Base-by-base conservation (phyloP, 2,113 vertebrate species). In the Pollachius pollachius region DNA sequence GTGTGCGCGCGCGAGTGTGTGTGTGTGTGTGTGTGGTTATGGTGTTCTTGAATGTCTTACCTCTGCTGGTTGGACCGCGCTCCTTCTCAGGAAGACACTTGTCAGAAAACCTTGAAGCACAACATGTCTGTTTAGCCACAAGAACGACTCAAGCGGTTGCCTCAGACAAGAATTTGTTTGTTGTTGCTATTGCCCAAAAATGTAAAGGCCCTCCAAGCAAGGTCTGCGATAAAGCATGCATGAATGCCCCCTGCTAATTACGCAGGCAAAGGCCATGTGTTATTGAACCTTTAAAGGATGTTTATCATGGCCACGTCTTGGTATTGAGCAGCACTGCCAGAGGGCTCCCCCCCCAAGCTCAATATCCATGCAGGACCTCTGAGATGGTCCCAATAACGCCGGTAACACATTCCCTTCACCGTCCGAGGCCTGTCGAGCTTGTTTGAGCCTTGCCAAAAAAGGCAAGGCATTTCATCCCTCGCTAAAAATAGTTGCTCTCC, bases 361-460 rank as follows among this genome's bases (percentile, higher is more conserved):
- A 5, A 70, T 52, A 70, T 71, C 56, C 60, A 75, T 13, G 41
- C 8, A 9, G 41, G 11, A 12, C 41, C 8, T 48, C 41, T 48
- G 8, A 48, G 41, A 48, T 13, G 9, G 41, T 48, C 41, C 41
- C 12, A 48, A 48, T 48, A 9, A 48, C 11, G 41, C 41, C 41
- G 41, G 41, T 48, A 13, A 78, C 62, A 81, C 75, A 83, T 82
- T 86, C 86, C 80, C 74, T 74, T 41, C 58, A 78, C 73, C 82
- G 74, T 81, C 85, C 80, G 74, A 48, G 41, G 78, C 73, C 87
- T 67, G 69, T 0, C 25, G 75, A 72, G 57, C 77, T 80, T 86
- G 86, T 84, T 83, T 63, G 85, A 87, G 81, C 82, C 60, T 83
- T 67, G 0, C 92, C 92, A 90, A 92, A 92, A 91, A 93, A 93